Base-by-base conservation (phyloP, 1,140 invertebrate species). In the Heliconius himera region DNA sequence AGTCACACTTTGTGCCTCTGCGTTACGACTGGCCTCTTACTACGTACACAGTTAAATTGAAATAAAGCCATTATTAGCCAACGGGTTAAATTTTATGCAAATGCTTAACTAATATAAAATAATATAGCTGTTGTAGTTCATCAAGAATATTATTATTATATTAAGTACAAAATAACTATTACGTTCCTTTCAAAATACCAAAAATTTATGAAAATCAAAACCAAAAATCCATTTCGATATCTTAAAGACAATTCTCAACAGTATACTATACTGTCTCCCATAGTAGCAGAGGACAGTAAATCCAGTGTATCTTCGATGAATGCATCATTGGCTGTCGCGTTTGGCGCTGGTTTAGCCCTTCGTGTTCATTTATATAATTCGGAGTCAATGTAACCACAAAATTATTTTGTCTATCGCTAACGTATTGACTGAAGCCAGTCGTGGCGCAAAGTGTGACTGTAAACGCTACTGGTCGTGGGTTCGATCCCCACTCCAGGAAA, bases 351-450 rank as follows among this genome's bases (percentile, higher is more conserved):
- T n/a, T n/a, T n/a, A 79, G 73, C 78, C 77, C 74, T 76, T 80
- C 79, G 74, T 82, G 71, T 82, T 82, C 80, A 77, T 83, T 79
- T 79, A 84, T 72, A 84, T 8, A 36, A 36, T 72, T 60, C 76
- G 81, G 74, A 81, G 83, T 80, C 83, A 86, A 81, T 81, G 85
- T 84, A 86, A 80, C 81, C 79, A 86, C 83, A 86, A 86, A 86
- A 84, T 81, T 49, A 46, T 81, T 81, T 66, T 70, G 81, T 87
- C 81, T 84, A 87, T 70, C 74, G 70, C 81, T 84, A 87, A 60
- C 76, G 73, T 78, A 80, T 80, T 82, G 80, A 80, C 78, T 46
- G 41, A 0, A 0, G 41, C 41, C 41, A 46, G 13, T 1, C 3
- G 13, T 46, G 41, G 4, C 4, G 41, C 4, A 46, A 16, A 16